These are phyloP conservation scores for Crotalus viridis DNA, from an alignment of 2,113 vertebrate genomes.

Conservation along the genomic window DNA sequence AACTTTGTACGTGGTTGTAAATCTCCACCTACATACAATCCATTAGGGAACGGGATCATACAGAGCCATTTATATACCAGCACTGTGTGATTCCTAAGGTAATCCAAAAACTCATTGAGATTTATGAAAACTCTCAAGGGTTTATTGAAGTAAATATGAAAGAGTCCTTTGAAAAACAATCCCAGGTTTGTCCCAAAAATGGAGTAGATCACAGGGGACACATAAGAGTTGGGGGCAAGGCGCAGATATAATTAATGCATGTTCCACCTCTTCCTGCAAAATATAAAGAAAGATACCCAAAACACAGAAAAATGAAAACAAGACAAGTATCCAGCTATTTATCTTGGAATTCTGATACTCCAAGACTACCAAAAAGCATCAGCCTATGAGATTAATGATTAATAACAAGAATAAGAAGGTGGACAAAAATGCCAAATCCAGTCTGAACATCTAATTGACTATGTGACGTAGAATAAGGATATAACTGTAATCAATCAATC, in stretches of 20 bases:
- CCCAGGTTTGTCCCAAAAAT: background rate
- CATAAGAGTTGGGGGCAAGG: background rate
- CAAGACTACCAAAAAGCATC: background rate
- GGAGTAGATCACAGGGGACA: background rate
- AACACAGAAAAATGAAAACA: background rate
- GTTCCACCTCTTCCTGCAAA: background rate
- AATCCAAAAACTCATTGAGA: slow-evolving; percentile 1
- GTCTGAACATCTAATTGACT: background rate
- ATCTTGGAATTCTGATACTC: background rate
- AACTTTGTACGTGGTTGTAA: slow-evolving; percentile 19
- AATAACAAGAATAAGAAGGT: background rate
- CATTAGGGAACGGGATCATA: slow-evolving; percentile 33
- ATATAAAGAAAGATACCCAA: background rate
- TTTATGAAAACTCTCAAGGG: background rate
- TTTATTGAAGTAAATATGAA: slow-evolving; percentile 31
- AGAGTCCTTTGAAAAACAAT: slow-evolving; percentile 28
- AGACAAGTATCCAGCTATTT: background rate
- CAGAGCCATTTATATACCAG: slow-evolving; percentile 22
- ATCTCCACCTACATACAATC: slow-evolving; percentile 37
- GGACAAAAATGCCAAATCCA: background rate
- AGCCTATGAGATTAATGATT: background rate
- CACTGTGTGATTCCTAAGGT: slow-evolving; percentile 2
- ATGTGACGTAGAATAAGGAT: background rate
- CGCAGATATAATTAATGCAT: background rate
- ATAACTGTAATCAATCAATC: background rate